phyloP scores from a whole-genome alignment of 2,113 vertebrate species.

The Istiophorus platypterus region DNA sequence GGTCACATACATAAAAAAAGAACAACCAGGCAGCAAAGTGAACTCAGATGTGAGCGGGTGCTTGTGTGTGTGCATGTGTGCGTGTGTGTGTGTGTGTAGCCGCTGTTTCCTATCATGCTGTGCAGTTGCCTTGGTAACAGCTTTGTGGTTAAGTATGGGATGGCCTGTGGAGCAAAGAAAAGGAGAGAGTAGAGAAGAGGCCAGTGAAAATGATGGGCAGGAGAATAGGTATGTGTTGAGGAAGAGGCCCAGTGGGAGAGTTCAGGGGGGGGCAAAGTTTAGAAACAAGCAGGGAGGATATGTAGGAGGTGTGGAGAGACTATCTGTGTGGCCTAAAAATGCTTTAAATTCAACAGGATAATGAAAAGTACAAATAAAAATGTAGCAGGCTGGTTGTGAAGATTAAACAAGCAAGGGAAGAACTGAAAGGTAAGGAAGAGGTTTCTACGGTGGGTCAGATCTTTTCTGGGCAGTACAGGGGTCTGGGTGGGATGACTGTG shows the following conservation, averaged over 20 bases:
- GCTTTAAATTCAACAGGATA: neutral
- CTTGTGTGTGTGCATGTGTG: neutral
- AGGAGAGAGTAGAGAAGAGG: constrained; percentile 2
- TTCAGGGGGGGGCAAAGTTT: neutral
- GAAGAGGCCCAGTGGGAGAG: neutral
- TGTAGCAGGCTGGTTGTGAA: neutral
- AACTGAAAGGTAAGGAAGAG: neutral
- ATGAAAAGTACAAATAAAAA: neutral
- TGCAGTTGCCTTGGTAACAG: constrained; percentile 63
- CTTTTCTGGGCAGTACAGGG: constrained; percentile 6
- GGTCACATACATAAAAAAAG: constrained; percentile 4
- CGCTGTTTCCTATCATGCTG: constrained; percentile 61
- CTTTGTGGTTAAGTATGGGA: constrained; percentile 55
- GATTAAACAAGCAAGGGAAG: neutral
- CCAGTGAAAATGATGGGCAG: constrained; percentile 12
- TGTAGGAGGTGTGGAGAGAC: neutral
- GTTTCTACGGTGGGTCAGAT: constrained; percentile 6
- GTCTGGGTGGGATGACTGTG: constrained; percentile 27
- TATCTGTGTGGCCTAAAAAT: neutral
- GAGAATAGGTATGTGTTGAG: constrained; percentile 7
- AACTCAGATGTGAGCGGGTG: constrained; percentile 65
- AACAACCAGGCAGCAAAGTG: constrained; percentile 53
- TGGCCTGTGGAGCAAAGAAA: constrained; percentile 45
- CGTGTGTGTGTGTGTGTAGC: neutral
- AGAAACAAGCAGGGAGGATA: neutral